A percentile compares a stretch with the other conserved stretches of the same genome.
Evolutionary conservation across 2,113 vertebrate genomes (phyloP).

Genomic region (Tretioscincus oriximinensis): DNA sequence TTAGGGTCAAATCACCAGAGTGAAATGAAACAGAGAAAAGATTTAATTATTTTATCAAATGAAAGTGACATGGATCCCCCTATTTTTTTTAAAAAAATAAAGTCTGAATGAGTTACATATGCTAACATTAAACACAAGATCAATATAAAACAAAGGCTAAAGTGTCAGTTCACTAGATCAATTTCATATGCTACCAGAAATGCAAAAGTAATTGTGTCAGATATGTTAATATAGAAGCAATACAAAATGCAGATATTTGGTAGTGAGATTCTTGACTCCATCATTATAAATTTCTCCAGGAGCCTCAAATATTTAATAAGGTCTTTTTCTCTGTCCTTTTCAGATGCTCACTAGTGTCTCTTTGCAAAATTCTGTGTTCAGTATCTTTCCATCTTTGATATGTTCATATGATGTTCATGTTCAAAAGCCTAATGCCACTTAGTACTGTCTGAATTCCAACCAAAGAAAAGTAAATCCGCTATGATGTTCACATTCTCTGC

Average conservation of each 20-base stretch:
- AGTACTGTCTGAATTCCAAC: not conserved
- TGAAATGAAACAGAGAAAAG: slow-evolving; percentile 8
- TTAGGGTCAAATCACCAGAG: not conserved
- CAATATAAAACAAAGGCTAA: not conserved
- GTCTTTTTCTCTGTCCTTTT: not conserved
- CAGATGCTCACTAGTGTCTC: not conserved
- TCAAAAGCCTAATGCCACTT: not conserved
- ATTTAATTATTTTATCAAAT: not conserved
- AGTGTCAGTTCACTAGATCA: not conserved
- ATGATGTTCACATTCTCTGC: not conserved
- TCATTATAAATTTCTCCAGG: not conserved
- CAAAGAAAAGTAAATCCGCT: not conserved
- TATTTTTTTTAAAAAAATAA: not conserved
- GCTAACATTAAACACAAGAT: not conserved
- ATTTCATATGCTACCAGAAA: not conserved
- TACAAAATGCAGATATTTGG: not conserved
- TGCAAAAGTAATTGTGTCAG: not conserved
- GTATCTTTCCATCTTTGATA: not conserved
- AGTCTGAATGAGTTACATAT: not conserved
- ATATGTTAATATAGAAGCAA: not conserved
- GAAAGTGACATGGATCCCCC: not conserved
- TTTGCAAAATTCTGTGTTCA: not conserved
- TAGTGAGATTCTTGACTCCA: not conserved
- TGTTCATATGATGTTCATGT: not conserved
- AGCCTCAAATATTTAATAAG: not conserved